A percentile compares a stretch with the other conserved stretches of the same genome.
phyloP scores from a whole-genome alignment of 2,797 vertebrate genomes.

The Craterocephalus amniculus region DNA sequence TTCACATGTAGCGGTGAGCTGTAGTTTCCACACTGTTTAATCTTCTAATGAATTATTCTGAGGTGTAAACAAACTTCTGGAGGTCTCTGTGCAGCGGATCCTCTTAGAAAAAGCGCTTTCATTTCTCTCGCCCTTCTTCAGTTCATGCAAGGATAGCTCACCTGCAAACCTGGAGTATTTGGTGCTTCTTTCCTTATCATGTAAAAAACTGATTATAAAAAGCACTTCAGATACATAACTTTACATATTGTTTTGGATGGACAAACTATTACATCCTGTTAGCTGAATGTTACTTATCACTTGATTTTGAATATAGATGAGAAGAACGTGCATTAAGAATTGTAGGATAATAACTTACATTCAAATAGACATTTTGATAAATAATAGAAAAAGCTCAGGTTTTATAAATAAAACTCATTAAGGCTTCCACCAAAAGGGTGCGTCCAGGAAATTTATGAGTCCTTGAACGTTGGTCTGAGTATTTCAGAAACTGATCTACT shows the following conservation, averaged over 20 bases:
- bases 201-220: neutral
- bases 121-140: neutral
- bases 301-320: neutral
- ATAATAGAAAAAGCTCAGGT: no score
- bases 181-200: neutral
- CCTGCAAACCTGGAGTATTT: neutral
- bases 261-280: neutral
- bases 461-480: neutral
- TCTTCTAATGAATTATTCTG: conserved; percentile 32
- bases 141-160: neutral
- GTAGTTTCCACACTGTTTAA: conserved; percentile 47
- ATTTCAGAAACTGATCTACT: no score
- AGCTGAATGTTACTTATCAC: neutral
- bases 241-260: neutral
- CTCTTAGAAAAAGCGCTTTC: conserved; percentile 12
- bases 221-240: neutral
- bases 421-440: no score
- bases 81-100: neutral
- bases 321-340: neutral
- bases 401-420: no score
- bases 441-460: no score
- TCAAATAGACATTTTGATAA: no score
- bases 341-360: no score
- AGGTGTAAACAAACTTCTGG: conserved; percentile 17
- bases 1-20: conserved; percentile 29